A percentile compares a stretch with the other conserved stretches of the same genome.
Evolutionary conservation across 53 echinoderm and acorn worm genomes (phyloP).

Genomic region (Mesocentrotus franciscanus): DNA sequence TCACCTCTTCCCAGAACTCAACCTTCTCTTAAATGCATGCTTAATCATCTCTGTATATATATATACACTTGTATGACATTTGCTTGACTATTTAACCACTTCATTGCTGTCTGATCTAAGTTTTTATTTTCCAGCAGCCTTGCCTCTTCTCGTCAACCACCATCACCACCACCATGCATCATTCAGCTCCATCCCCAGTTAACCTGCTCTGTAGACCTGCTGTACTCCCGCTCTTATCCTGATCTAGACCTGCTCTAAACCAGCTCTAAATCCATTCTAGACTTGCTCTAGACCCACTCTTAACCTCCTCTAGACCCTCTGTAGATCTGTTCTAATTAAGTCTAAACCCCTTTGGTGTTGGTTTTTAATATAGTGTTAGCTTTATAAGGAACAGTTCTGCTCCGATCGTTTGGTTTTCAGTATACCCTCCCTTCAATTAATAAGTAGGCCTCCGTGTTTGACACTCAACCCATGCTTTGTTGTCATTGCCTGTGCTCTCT

Average conservation of each 20-base stretch:
- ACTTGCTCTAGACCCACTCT: neutral
- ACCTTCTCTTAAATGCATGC: neutral
- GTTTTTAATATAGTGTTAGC: too few relatives aligned
- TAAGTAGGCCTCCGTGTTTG: too few relatives aligned
- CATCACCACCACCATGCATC: slow-evolving; percentile 16
- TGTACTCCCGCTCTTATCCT: neutral
- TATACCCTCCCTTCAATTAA: too few relatives aligned
- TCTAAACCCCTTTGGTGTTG: too few relatives aligned
- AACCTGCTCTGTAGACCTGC: neutral
- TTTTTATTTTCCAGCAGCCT: slow-evolving; percentile 18
- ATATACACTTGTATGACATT: neutral
- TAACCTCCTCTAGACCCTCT: neutral
- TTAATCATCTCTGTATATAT: neutral
- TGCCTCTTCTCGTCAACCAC: neutral
- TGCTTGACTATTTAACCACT: neutral
- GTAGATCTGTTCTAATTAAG: too few relatives aligned
- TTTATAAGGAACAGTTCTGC: too few relatives aligned
- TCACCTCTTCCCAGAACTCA: too few relatives aligned
- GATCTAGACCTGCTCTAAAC: neutral
- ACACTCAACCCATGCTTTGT: too few relatives aligned
- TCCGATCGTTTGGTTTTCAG: too few relatives aligned
- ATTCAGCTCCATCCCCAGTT: neutral
- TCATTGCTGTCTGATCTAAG: neutral
- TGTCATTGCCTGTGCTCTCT: too few relatives aligned
- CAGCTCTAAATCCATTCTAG: neutral